Evolutionary conservation across 2,113 vertebrate genomes (phyloP).

Genomic region (Lycaon pictus): DNA sequence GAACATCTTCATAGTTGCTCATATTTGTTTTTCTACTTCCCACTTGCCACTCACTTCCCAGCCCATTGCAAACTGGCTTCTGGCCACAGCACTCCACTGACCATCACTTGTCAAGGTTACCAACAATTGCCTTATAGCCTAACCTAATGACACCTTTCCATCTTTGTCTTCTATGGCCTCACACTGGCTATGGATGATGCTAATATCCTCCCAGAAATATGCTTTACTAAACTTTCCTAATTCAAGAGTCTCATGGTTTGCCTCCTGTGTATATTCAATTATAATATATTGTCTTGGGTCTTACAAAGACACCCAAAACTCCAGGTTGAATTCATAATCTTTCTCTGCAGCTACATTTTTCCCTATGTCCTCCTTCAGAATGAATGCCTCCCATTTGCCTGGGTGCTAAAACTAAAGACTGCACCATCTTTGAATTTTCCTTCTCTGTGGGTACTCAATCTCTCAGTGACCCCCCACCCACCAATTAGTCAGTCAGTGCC

Average conservation of each 20-base stretch:
- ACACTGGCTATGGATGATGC: background rate
- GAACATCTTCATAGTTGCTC: background rate
- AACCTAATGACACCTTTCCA: background rate
- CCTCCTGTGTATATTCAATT: background rate
- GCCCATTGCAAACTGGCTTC: background rate
- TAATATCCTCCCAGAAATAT: conserved; percentile 15
- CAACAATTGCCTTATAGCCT: background rate
- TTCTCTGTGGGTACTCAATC: background rate
- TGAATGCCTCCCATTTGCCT: background rate
- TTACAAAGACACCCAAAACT: background rate
- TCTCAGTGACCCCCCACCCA: background rate
- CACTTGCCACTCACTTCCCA: background rate
- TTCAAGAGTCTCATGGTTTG: background rate
- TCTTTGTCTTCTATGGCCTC: background rate
- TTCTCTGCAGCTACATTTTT: background rate
- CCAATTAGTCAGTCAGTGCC: background rate
- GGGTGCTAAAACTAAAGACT: background rate
- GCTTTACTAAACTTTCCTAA: background rate
- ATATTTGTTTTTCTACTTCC: background rate
- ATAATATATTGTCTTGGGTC: background rate
- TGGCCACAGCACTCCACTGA: background rate
- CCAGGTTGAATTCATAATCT: background rate
- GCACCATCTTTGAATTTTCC: background rate
- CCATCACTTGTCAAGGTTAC: background rate
- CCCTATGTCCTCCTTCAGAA: background rate